These are phyloP conservation scores for Calameuta pallipes DNA, from an alignment of 2,888 invertebrate species.

Conservation along the genomic window DNA sequence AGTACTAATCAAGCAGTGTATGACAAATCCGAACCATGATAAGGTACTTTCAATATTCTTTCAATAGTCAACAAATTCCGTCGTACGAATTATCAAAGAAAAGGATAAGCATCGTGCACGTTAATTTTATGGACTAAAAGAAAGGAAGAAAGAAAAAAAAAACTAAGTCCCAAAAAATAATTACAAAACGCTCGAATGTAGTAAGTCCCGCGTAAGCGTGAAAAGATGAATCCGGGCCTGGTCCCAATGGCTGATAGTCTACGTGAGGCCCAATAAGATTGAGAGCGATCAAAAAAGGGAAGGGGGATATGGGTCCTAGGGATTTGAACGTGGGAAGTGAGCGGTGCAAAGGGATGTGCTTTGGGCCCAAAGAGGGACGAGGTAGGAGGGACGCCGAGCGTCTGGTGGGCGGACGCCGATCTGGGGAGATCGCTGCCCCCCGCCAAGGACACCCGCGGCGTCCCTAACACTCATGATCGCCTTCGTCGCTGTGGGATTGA, in stretches of 20 bases:
- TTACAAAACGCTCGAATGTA: too few species aligned
- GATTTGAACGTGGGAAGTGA: slow-evolving; percentile 5
- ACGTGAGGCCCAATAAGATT: neutral
- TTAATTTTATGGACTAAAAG: neutral
- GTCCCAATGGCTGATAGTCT: neutral
- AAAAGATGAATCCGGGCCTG: neutral
- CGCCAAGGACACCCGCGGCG: slow-evolving; percentile 59
- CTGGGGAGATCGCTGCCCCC: slow-evolving; percentile 59
- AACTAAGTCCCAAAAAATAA: too few species aligned
- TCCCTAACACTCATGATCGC: slow-evolving; percentile 39
- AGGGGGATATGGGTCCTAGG: neutral
- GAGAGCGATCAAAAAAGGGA: neutral
- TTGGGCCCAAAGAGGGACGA: slow-evolving; percentile 36
- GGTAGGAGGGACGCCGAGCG: slow-evolving; percentile 37
- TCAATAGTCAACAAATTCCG: neutral
- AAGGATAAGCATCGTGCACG: too few species aligned
- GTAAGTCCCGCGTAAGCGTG: neutral
- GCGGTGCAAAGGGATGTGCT: slow-evolving; percentile 10
- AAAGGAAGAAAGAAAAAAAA: neutral
- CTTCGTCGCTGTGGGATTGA: slow-evolving; percentile 23
- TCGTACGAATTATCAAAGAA: neutral
- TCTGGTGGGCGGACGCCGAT: slow-evolving; percentile 57
- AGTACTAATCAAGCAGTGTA: neutral
- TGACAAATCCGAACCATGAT: neutral
- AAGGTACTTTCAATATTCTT: neutral